These are phyloP conservation scores for Myotis myotis DNA, from an alignment of 2,797 vertebrate species.

Conservation along the genomic window DNA sequence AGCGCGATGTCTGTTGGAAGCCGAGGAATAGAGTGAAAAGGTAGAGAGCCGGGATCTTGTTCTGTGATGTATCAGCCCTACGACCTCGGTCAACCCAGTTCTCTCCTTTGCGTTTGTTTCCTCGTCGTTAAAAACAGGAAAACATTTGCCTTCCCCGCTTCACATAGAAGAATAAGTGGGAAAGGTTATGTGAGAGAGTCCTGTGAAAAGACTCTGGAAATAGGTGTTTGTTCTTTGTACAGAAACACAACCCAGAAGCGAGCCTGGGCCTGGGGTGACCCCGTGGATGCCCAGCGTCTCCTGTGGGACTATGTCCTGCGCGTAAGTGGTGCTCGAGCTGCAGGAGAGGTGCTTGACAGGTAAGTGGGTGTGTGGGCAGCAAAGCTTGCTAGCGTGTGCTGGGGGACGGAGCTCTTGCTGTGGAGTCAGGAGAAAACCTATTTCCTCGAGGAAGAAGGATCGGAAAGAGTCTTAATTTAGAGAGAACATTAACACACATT, in stretches of 20 bases:
- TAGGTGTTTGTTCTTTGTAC: neutral
- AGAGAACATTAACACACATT: neutral
- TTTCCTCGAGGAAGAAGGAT: neutral
- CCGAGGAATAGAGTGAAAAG: neutral
- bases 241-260: neutral
- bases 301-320: too few relatives aligned
- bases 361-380: neutral
- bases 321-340: accelerated
- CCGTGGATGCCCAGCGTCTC: neutral
- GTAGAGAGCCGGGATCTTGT: neutral
- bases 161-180: neutral
- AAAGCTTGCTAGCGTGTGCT: accelerated
- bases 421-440: neutral
- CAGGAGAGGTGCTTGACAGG: neutral
- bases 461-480: neutral
- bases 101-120: neutral
- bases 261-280: too few relatives aligned
- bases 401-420: accelerated
- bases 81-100: neutral
- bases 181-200: neutral
- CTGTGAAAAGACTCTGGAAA: neutral
- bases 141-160: neutral
- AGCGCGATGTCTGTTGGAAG: neutral
- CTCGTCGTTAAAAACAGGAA: neutral
- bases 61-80: neutral